A percentile compares a stretch with the other conserved stretches of the same genome.
Conservation (phyloP, 2,888 invertebrate genomes). For the Dyspetes luteomarginatus region DNA sequence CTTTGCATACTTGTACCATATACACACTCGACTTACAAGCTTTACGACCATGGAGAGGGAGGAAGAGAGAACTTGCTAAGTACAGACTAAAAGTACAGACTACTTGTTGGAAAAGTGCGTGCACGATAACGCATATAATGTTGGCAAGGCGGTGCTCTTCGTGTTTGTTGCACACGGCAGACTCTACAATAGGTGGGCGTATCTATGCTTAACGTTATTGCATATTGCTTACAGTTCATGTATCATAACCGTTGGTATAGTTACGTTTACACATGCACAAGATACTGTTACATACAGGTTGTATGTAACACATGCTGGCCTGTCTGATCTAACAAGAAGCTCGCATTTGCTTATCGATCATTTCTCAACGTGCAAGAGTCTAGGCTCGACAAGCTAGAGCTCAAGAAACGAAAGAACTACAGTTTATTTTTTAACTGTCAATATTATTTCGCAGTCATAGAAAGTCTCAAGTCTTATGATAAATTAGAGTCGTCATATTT, state of each 20-base stretch:
- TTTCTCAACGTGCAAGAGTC: constrained; percentile 16
- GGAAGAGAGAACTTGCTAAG: constrained; percentile 54
- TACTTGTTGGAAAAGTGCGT: constrained; percentile 57
- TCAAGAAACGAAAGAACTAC: neutral
- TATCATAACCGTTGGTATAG: constrained; percentile 69
- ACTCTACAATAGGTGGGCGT: constrained; percentile 71
- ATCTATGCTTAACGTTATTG: constrained; percentile 73
- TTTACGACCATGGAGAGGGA: constrained; percentile 32
- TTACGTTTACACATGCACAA: constrained; percentile 24
- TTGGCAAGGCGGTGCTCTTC: constrained; percentile 53
- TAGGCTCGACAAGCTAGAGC: neutral
- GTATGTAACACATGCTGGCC: constrained; percentile 14
- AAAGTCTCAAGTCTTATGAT: too few species aligned
- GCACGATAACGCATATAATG: constrained; percentile 53
- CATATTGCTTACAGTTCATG: constrained; percentile 75
- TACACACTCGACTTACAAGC: constrained; percentile 30
- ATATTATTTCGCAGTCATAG: neutral
- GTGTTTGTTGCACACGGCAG: constrained; percentile 33
- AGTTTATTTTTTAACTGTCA: neutral
- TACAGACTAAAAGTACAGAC: constrained; percentile 61
- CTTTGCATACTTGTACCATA: constrained; percentile 39
- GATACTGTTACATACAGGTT: constrained; percentile 3
- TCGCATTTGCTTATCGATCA: constrained; percentile 50
- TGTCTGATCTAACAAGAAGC: constrained; percentile 64
- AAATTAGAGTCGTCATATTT: too few species aligned